These are phyloP conservation scores for Sesia apiformis DNA, from an alignment of 2,888 invertebrate genomes.

Conservation along the genomic window DNA sequence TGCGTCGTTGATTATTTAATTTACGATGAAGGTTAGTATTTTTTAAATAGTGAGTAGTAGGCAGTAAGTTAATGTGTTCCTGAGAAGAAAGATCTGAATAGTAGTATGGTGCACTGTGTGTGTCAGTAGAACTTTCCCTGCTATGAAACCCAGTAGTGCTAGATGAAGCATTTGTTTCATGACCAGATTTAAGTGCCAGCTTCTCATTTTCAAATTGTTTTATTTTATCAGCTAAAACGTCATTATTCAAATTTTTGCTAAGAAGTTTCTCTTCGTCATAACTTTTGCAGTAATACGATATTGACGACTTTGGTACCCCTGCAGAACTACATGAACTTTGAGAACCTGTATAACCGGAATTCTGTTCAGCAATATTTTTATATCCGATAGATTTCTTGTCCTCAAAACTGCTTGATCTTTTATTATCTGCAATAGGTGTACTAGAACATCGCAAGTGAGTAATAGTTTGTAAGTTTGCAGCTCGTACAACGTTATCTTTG, in stretches of 20 bases:
- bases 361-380: constrained; percentile 35
- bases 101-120: constrained; percentile 86
- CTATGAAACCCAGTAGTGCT: constrained; percentile 71
- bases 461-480: constrained; percentile 19
- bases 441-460: constrained; percentile 48
- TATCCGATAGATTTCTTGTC: constrained; percentile 23
- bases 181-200: constrained; percentile 34
- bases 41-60: constrained; percentile 61
- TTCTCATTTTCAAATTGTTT: constrained; percentile 65
- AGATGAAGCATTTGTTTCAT: constrained; percentile 45
- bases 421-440: constrained; percentile 41
- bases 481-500: constrained; percentile 35
- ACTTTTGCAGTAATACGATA: constrained; percentile 66
- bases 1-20: constrained; percentile 83
- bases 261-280: constrained; percentile 46
- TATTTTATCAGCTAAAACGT: constrained; percentile 51
- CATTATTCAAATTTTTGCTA: constrained; percentile 61
- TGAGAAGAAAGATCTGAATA: constrained; percentile 84
- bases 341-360: constrained; percentile 42
- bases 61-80: constrained; percentile 62
- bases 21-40: constrained; percentile 69
- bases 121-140: constrained; percentile 76
- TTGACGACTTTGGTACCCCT: constrained; percentile 47
- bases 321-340: constrained; percentile 53
- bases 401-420: constrained; percentile 19